Evolutionary conservation across 2,797 vertebrate species (phyloP).

Genomic region (Gorsachius magnificus): DNA sequence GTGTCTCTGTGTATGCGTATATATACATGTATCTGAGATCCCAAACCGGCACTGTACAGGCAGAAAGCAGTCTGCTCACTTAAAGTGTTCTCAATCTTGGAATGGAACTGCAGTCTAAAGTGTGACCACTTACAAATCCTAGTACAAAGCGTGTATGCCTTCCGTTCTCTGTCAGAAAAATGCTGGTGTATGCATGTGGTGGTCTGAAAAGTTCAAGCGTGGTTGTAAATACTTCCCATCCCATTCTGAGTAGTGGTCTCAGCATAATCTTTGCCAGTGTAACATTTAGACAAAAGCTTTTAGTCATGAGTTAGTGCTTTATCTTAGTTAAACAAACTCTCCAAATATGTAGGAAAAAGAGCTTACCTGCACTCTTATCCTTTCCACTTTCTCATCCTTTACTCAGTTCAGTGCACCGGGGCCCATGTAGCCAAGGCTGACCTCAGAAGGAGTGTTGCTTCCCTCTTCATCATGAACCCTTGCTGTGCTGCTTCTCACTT

Average conservation of each 20-base stretch:
- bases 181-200: neutral
- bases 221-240: neutral
- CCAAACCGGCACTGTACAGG: neutral
- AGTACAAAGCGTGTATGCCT: neutral
- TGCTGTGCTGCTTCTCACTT: neutral
- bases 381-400: neutral
- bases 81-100: neutral
- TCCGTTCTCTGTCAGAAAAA: neutral
- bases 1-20: neutral
- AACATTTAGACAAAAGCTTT: neutral
- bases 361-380: slow-evolving; percentile 22
- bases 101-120: neutral
- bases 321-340: neutral
- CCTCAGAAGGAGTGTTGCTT: neutral
- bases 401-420: neutral
- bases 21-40: neutral
- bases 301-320: neutral
- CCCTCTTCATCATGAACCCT: neutral
- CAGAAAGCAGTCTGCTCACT: neutral
- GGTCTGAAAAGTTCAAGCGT: neutral
- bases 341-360: neutral
- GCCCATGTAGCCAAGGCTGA: neutral
- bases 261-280: neutral
- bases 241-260: neutral
- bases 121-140: neutral